Conservation (phyloP, 1,140 invertebrate species). For the Manduca sexta region DNA sequence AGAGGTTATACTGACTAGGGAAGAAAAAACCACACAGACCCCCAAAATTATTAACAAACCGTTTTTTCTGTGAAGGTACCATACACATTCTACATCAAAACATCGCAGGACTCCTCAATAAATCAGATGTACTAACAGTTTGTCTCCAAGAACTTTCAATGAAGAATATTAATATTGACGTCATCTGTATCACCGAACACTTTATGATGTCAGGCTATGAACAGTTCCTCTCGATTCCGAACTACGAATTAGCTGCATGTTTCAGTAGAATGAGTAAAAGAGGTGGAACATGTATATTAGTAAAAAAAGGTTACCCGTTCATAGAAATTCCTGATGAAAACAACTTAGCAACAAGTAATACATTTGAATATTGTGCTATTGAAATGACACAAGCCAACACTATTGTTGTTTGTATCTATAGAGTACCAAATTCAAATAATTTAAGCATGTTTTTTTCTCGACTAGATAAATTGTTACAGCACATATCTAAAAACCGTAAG, state of each 20-base stretch:
- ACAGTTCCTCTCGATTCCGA: constrained; percentile 1
- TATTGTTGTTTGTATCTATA: constrained; percentile 19
- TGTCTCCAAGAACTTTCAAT: constrained; percentile 5
- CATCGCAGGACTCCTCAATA: constrained; percentile 16
- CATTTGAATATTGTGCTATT: constrained; percentile 20
- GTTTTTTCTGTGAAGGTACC: constrained; percentile 10
- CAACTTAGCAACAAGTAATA: background rate
- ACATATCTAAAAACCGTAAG: background rate
- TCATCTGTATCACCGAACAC: constrained; percentile 17
- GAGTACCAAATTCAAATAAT: constrained; percentile 11
- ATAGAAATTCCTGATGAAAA: constrained; percentile 8
- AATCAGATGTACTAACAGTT: constrained; percentile 6
- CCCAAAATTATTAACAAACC: background rate
- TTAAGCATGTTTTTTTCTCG: constrained; percentile 8
- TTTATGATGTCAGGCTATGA: constrained; percentile 11
- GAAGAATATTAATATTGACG: constrained; percentile 3
- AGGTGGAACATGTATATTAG: constrained; percentile 17
- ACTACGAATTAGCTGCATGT: constrained; percentile 9
- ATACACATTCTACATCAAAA: constrained; percentile 18
- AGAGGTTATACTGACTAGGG: background rate
- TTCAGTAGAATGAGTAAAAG: constrained; percentile 8
- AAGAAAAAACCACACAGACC: no score
- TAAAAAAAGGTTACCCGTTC: constrained; percentile 5
- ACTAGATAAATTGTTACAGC: constrained; percentile 1
- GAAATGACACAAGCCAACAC: constrained; percentile 10